A percentile compares a stretch with the other conserved stretches of the same genome.
Conservation (phyloP, 2,113 vertebrate species). For the Mobula birostris region DNA sequence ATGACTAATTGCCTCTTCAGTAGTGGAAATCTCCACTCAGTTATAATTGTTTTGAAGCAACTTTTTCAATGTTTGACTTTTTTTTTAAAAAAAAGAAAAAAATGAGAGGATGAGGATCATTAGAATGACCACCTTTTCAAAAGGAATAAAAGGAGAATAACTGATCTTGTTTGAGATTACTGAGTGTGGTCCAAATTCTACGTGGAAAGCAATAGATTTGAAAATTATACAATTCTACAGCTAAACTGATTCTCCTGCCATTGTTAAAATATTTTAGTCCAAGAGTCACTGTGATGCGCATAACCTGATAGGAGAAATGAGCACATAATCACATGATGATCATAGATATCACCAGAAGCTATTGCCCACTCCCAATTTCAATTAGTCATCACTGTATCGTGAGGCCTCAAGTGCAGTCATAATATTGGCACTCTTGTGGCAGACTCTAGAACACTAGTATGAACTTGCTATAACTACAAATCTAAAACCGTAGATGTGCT, state of each 20-base stretch:
- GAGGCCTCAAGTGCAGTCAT: neutral
- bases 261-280: neutral
- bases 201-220: neutral
- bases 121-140: neutral
- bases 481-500: neutral
- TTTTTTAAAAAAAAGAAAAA: neutral
- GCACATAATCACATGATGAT: neutral
- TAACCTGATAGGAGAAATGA: neutral
- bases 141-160: neutral
- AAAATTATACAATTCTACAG: neutral
- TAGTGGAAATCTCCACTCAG: neutral
- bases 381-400: neutral
- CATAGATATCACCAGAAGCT: neutral
- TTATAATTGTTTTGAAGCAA: neutral
- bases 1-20: neutral
- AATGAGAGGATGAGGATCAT: neutral
- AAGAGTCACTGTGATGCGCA: neutral
- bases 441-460: neutral
- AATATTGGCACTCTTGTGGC: slow-evolving; percentile 1
- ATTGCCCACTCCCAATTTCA: neutral
- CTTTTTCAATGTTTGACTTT: neutral
- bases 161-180: neutral
- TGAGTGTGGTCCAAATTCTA: neutral
- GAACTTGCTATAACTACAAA: slow-evolving; percentile 5
- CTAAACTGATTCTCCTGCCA: neutral